Evolutionary conservation across 2,797 vertebrate genomes (phyloP).

Genomic region (Nannoperca australis): DNA sequence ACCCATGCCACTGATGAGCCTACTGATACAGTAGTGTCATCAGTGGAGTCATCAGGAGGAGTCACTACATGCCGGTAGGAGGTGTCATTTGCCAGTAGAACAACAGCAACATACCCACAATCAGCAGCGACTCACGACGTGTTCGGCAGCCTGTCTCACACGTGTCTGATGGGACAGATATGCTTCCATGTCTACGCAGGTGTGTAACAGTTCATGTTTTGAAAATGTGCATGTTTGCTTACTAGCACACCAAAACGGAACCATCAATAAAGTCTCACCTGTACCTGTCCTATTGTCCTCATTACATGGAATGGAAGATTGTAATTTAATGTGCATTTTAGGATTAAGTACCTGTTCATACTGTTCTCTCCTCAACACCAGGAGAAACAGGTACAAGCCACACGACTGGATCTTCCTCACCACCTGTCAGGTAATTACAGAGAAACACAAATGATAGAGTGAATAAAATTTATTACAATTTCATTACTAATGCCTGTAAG

Average conservation of each 20-base stretch:
- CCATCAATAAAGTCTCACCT: not conserved
- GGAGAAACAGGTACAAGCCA: slow-evolving; percentile 87
- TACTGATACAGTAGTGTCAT: too few species aligned
- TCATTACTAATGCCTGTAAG: not conserved
- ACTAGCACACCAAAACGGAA: not conserved
- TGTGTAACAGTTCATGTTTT: too few species aligned
- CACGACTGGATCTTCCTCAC: slow-evolving; percentile 90
- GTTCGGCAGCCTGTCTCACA: too few species aligned
- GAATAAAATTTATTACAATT: not conserved
- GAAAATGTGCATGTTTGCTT: not conserved
- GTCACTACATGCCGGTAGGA: too few species aligned
- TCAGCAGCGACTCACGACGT: too few species aligned
- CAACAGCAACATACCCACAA: too few species aligned
- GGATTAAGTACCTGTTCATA: slow-evolving; percentile 77
- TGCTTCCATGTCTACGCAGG: too few species aligned
- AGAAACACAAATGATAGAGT: not conserved
- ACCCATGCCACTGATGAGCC: too few species aligned
- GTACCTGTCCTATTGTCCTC: not conserved
- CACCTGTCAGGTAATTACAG: slow-evolving; percentile 81
- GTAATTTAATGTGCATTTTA: not conserved
- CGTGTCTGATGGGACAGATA: too few species aligned
- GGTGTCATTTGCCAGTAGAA: too few species aligned
- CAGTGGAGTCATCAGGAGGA: too few species aligned
- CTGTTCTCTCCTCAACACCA: slow-evolving; percentile 81
- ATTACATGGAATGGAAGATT: not conserved